A percentile compares a stretch with the other conserved stretches of the same genome.
These are phyloP conservation scores for Hanleya hanleyi DNA, from an alignment of 2,888 invertebrate species.

Conservation along the genomic window DNA sequence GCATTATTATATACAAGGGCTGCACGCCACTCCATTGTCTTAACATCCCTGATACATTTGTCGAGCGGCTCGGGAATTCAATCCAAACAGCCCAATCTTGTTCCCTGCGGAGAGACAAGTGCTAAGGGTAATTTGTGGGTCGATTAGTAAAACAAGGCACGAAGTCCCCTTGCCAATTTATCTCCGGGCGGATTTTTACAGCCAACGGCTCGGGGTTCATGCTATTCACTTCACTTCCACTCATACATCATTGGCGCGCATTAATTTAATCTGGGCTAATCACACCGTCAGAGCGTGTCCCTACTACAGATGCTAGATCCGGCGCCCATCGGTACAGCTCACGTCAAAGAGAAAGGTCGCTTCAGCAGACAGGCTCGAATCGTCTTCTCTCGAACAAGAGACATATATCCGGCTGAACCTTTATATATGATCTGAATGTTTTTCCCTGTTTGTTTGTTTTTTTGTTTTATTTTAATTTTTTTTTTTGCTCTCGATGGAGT, in stretches of 20 bases:
- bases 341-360: too few relatives aligned
- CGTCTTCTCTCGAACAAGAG: too few relatives aligned
- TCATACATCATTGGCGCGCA: slow-evolving; percentile 1
- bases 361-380: too few relatives aligned
- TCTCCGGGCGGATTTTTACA: neutral
- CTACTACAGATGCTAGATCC: neutral
- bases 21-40: neutral
- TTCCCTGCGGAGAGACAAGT: neutral
- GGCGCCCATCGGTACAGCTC: neutral
- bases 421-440: too few relatives aligned
- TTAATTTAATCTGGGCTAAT: slow-evolving; percentile 5
- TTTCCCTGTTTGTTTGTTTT: too few relatives aligned
- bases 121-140: slow-evolving; percentile 9
- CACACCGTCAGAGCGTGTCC: neutral
- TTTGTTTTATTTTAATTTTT: too few relatives aligned
- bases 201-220: neutral
- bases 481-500: too few relatives aligned
- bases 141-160: slow-evolving; percentile 12
- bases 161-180: slow-evolving; percentile 12
- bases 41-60: neutral
- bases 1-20: too few relatives aligned
- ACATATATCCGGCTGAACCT: too few relatives aligned
- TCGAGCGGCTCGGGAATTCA: neutral
- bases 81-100: slow-evolving; percentile 6
- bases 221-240: neutral